Percentiles rank a stretch among this genome's conserved stretches.
Conservation (phyloP, 2,113 vertebrate species). For the Rhinogobius similis region DNA sequence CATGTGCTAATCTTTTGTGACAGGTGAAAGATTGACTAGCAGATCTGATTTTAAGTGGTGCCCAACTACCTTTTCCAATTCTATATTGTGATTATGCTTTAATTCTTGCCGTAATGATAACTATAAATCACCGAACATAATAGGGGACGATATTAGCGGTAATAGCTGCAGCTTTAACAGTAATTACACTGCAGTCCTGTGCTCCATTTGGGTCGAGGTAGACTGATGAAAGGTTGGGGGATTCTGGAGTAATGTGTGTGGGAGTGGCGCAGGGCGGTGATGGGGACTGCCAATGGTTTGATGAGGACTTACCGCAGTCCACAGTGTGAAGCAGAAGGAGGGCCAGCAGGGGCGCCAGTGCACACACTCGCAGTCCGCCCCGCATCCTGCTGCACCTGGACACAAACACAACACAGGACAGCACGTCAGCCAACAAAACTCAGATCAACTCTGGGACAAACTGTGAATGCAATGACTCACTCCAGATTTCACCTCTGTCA, state of each 20-base stretch:
- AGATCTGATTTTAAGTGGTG: neutral
- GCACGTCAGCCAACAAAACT: slow-evolving; percentile 32
- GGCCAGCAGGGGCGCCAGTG: slow-evolving; percentile 63
- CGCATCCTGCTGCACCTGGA: slow-evolving; percentile 72
- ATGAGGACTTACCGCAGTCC: slow-evolving; percentile 64
- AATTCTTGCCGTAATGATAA: slow-evolving; percentile 4
- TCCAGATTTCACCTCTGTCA: neutral
- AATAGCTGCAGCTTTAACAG: slow-evolving; percentile 9
- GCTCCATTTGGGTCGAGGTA: slow-evolving; percentile 2
- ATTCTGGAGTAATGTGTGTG: slow-evolving; percentile 6
- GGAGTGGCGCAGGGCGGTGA: slow-evolving; percentile 5
- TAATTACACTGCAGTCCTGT: neutral
- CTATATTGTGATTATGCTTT: neutral
- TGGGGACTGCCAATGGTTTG: slow-evolving; percentile 17
- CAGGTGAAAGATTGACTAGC: slow-evolving; percentile 8
- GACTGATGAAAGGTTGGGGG: neutral
- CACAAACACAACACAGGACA: slow-evolving; percentile 33
- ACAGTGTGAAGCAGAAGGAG: slow-evolving; percentile 65
- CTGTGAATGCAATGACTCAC: slow-evolving; percentile 30
- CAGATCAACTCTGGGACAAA: slow-evolving; percentile 23
- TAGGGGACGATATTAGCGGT: neutral
- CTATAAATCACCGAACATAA: slow-evolving; percentile 5
- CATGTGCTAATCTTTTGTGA: slow-evolving; percentile 4
- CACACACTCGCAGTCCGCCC: slow-evolving; percentile 45
- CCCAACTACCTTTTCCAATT: neutral